Conservation (phyloP, 2,888 invertebrate species). For the Mylabris sibirica region DNA sequence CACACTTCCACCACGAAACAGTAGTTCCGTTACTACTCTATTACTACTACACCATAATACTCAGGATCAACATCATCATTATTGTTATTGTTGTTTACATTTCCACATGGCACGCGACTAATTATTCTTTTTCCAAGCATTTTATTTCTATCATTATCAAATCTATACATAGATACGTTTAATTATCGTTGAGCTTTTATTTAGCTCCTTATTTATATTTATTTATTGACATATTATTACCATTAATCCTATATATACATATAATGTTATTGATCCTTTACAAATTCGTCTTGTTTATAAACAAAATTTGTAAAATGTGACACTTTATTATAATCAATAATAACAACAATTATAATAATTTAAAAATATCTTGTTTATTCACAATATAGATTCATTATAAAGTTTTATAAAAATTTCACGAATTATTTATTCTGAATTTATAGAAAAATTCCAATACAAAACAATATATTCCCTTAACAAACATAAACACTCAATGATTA, state of each 20-base stretch:
- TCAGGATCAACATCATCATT: constrained; percentile 44
- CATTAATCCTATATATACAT: neutral
- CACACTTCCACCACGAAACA: constrained; percentile 2
- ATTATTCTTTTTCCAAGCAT: constrained; percentile 41
- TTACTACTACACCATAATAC: neutral
- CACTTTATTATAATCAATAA: neutral
- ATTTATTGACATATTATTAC: neutral
- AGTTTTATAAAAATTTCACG: constrained; percentile 2
- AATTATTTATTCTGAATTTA: neutral
- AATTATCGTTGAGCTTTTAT: neutral
- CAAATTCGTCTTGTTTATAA: neutral
- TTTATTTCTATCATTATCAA: constrained; percentile 39
- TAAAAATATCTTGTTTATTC: neutral
- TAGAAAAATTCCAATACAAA: neutral
- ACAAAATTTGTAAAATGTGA: too few species aligned
- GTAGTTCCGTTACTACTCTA: constrained; percentile 11
- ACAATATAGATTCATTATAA: too few species aligned
- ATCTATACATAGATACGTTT: neutral
- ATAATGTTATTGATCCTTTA: neutral
- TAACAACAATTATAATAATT: neutral
- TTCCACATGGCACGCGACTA: constrained; percentile 50
- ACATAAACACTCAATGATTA: too few species aligned
- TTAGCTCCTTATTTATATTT: neutral
- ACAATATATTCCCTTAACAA: neutral
- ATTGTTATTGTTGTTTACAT: constrained; percentile 38